phyloP scores from a whole-genome alignment of 2,797 vertebrate species.

The Cossypha polioptera region DNA sequence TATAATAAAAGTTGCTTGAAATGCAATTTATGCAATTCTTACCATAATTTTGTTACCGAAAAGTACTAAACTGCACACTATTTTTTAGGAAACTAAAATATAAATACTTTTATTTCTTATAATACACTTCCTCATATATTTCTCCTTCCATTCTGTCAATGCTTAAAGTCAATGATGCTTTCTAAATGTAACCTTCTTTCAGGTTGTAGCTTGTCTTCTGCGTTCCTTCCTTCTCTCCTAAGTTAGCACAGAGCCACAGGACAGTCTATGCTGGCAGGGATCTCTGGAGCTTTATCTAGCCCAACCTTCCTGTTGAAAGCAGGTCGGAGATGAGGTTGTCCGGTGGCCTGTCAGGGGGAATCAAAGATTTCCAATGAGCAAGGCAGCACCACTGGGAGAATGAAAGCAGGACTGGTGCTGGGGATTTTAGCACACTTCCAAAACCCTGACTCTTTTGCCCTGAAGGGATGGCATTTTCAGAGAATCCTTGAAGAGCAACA shows the following conservation, averaged over 20 bases:
- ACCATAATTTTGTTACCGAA: not conserved
- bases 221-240: not conserved
- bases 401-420: not conserved
- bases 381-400: not conserved
- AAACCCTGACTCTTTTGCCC: not conserved
- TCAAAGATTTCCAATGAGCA: not conserved
- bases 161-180: not conserved
- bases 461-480: not conserved
- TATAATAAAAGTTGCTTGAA: not conserved
- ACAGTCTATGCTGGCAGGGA: not conserved
- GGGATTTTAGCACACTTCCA: not conserved
- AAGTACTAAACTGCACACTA: not conserved
- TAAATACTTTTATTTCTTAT: not conserved
- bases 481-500: not conserved
- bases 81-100: not conserved
- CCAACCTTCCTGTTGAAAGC: not conserved
- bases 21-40: not conserved
- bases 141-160: not conserved
- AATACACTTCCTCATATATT: not conserved
- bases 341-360: not conserved
- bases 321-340: not conserved
- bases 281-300: not conserved
- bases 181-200: not conserved
- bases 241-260: not conserved
- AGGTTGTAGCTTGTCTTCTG: not conserved